Conservation (phyloP, 2,888 invertebrate genomes). For the Apamea sordens region DNA sequence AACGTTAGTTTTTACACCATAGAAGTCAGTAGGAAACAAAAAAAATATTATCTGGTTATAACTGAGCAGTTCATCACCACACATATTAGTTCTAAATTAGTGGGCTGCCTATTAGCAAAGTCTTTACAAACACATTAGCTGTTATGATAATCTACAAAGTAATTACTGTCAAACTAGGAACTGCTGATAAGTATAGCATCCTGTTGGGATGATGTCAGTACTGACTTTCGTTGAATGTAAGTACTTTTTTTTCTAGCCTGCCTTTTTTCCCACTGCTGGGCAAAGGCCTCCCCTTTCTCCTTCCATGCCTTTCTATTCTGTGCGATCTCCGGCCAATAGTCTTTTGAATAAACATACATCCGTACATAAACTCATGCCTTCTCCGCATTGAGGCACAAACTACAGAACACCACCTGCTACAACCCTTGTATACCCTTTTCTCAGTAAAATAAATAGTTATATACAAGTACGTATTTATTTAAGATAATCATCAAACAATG, state of each 20-base stretch:
- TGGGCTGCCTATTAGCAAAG: conserved; percentile 16
- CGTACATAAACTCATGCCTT: not conserved
- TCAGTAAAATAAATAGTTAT: not conserved
- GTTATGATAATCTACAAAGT: conserved; percentile 9
- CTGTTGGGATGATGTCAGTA: not conserved
- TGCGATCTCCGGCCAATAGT: not conserved
- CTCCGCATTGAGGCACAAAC: not conserved
- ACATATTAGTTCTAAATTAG: not conserved
- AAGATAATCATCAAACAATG: not conserved
- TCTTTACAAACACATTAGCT: conserved; percentile 47
- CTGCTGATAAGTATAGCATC: not conserved
- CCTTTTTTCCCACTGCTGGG: not conserved
- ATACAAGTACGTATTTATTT: not conserved
- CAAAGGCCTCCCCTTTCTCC: too few relatives aligned
- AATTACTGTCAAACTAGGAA: conserved; percentile 27
- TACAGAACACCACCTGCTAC: not conserved
- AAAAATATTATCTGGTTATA: conserved; percentile 20
- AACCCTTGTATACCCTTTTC: not conserved
- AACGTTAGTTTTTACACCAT: not conserved
- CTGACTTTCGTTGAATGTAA: not conserved
- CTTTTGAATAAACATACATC: not conserved
- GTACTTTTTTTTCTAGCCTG: not conserved
- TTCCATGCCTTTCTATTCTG: not conserved
- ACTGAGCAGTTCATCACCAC: not conserved
- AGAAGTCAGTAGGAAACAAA: conserved; percentile 7